phyloP scores from a whole-genome alignment of 1,140 invertebrate species.

The Zaprionus tsacasi region DNA sequence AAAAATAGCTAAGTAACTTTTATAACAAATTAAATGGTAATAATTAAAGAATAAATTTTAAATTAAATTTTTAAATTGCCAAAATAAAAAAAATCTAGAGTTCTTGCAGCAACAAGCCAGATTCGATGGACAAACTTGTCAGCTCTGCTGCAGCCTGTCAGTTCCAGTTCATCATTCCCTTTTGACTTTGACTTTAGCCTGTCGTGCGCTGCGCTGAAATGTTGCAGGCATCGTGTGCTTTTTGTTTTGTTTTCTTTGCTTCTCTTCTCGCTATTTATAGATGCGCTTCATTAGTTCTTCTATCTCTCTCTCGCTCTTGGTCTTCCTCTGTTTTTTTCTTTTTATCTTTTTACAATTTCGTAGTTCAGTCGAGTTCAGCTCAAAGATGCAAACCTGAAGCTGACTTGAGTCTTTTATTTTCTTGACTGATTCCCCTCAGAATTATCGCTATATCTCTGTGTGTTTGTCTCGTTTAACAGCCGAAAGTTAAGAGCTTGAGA shows the following conservation, averaged over 20 bases:
- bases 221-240: slow-evolving; percentile 20
- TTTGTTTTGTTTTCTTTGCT: slow-evolving; percentile 11
- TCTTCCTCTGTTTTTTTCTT: slow-evolving; percentile 19
- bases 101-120: no score
- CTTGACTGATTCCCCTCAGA: slow-evolving; percentile 29
- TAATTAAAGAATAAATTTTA: no score
- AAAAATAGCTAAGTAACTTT: neutral
- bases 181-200: slow-evolving; percentile 38
- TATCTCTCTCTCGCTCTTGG: slow-evolving; percentile 9
- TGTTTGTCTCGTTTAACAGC: slow-evolving; percentile 8
- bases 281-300: slow-evolving; percentile 45
- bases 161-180: slow-evolving; percentile 11
- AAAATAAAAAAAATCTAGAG: no score
- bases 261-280: slow-evolving; percentile 45
- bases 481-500: slow-evolving; percentile 26
- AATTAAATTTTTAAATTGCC: neutral
- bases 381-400: slow-evolving; percentile 36
- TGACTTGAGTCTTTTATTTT: neutral
- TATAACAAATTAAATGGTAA: neutral
- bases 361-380: slow-evolving; percentile 27
- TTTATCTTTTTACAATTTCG: neutral
- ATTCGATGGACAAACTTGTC: no score
- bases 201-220: slow-evolving; percentile 18
- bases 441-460: neutral
- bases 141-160: neutral